Evolutionary conservation across 2,888 invertebrate species (phyloP).

Genomic region (Dicyrtomina minuta): DNA sequence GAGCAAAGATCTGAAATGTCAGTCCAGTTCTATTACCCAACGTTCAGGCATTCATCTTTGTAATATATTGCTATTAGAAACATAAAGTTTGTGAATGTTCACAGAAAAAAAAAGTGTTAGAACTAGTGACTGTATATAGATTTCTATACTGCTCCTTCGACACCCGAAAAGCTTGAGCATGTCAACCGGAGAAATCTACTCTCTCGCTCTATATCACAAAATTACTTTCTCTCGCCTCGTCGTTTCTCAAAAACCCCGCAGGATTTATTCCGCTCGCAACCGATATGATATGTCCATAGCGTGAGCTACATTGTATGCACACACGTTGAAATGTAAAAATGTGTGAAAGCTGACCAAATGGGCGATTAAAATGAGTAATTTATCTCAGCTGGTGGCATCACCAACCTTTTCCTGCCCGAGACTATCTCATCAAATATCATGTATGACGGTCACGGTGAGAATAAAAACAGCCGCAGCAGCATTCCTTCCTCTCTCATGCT

Average conservation of each 20-base stretch:
- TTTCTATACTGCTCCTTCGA: background rate
- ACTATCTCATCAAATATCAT: constrained; percentile 28
- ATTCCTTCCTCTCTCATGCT: background rate
- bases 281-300: background rate
- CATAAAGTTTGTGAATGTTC: constrained; percentile 24
- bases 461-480: constrained; percentile 12
- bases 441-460: constrained; percentile 16
- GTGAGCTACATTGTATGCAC: background rate
- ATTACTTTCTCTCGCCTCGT: background rate
- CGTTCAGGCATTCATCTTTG: constrained; percentile 16
- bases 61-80: constrained; percentile 24
- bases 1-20: too few species aligned
- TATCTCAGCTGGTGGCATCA: constrained; percentile 34
- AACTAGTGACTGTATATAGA: background rate
- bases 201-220: background rate
- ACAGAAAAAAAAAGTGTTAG: background rate
- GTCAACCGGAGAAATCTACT: constrained; percentile 10
- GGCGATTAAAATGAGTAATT: constrained; percentile 35
- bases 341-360: constrained; percentile 31
- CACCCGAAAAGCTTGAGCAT: constrained; percentile 1
- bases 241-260: background rate
- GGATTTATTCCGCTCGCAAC: background rate
- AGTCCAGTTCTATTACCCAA: too few species aligned
- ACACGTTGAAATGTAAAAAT: constrained; percentile 9
- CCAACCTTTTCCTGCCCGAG: constrained; percentile 16